Percentiles rank a stretch among this genome's conserved stretches.
phyloP scores from a whole-genome alignment of 2,888 invertebrate species.

The Augochlorella aurata region DNA sequence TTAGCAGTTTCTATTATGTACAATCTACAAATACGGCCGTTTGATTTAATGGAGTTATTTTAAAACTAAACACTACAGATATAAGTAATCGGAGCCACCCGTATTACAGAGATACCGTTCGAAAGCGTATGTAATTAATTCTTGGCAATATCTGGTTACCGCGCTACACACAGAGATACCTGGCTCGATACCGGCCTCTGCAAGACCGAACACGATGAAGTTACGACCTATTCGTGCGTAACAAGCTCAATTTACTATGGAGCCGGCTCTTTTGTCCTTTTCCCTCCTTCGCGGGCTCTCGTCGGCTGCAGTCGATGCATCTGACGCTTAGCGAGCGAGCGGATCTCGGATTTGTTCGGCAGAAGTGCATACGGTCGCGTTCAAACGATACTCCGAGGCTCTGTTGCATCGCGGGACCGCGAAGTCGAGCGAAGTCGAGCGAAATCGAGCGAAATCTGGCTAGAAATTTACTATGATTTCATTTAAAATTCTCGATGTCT shows the following conservation, averaged over 20 bases:
- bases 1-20: too few species aligned
- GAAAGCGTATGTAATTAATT: slow-evolving; percentile 51
- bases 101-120: slow-evolving; percentile 40
- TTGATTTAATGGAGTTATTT: too few species aligned
- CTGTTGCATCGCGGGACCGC: not conserved
- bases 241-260: slow-evolving; percentile 52
- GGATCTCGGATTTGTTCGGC: not conserved
- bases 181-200: slow-evolving; percentile 30
- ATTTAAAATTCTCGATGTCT: too few species aligned
- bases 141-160: slow-evolving; percentile 58
- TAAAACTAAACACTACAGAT: not conserved
- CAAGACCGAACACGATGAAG: slow-evolving; percentile 41
- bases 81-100: slow-evolving; percentile 57
- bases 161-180: slow-evolving; percentile 45
- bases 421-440: too few species aligned
- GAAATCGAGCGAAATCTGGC: too few species aligned
- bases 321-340: not conserved
- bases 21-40: too few species aligned
- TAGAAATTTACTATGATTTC: not conserved
- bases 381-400: not conserved
- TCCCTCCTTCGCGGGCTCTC: not conserved
- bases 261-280: slow-evolving; percentile 2
- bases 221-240: slow-evolving; percentile 54
- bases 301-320: not conserved
- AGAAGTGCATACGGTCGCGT: not conserved